Evolutionary conservation across 1,140 invertebrate species (phyloP), one percentile per base, ranked within the genome.

Genomic region (Hirudo medicinalis): DNA sequence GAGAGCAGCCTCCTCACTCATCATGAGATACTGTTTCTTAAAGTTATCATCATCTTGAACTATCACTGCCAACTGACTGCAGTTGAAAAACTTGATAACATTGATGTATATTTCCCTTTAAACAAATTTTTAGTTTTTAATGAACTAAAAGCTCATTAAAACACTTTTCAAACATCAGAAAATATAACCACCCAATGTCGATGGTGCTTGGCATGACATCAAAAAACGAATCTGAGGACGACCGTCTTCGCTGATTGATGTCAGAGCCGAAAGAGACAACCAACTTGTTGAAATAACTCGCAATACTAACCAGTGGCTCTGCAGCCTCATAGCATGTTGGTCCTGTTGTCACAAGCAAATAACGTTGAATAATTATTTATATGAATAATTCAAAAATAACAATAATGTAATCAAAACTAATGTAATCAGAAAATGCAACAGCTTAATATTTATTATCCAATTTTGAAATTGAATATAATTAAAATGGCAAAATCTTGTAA

Each of bases 281-380:
- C 53, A 90, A 83, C 32, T 88, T 89, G 72, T 87, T 86, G 75
- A 88, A 91, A 76, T 90, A 87, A 71, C 87, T 89, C 0, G 90
- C 88, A n/a, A 92, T 85, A 0, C 88, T 88, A 15, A 89, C 89
- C 22, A 92, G 82, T 0, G 90, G 89, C 78, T 91, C 89, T 0
- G 91, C 87, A 0, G 90, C 90, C 78, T 91, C 89, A 6, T 89
- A 90, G 78, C 90, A 92, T 13, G 88, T 89, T 5, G 90, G 90
- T n/a, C 90, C 86, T 85, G 75, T 49, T 11, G 15, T 76, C 19
- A n/a, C 13, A 13, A 32, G n/a, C 9, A 13, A 20, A 20, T 63
- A 20, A 17, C 1, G 17, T 17, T 13, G 17, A 25, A 13, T 27
- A 27, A 9, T 15, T 27, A 17, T 11, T 32, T 27, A 25, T 6